Base-by-base conservation (phyloP, 2,113 vertebrate genomes). In the Lonchura striata region DNA sequence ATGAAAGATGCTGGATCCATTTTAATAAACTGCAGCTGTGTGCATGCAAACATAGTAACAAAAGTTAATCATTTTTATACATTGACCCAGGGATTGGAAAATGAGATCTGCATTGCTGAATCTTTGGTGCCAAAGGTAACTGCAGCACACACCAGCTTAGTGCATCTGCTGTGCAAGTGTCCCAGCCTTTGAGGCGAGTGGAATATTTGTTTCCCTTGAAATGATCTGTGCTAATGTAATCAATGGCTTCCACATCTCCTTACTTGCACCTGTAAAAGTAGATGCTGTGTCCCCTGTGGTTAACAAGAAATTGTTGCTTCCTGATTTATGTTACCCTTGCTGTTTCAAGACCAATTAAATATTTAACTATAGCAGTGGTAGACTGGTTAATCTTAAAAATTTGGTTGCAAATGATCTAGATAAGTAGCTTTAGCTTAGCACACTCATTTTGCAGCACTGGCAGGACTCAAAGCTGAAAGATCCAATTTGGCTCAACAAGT, bases 381-480 rank as follows among this genome's bases (percentile, higher is more conserved):
- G 9, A 25, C 33, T 52, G 42, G 35, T 28, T 90, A 65, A 79
- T 94, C 69, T 82, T 52, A 60, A 94, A 76, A 71, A 57, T 65
- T 76, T 77, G 50, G 54, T 90, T 93, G 59, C 47, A 47, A 91
- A 77, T 50, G 68, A 92, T 66, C 22, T 50, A 54, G 63, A 35
- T 92, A 74, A 95, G 66, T 39, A 93, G 84, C 59, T 92, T 95
- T 80, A 93, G 54, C 54, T 91, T 47, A 86, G 59, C 59, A n/a
- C 59, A 2, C 47, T 89, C 2, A 0, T 14, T 30, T 76, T 76
- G 46, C 56, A 77, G 56, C 24, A 3, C 50, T 64, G 70, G 42
- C 0, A 2, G 88, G 63, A 53, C 68, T 88, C 63, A 41, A 59
- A 74, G 71, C 68, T 56, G 68, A 21, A 66, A 88, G 82, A 86